Evolutionary conservation across 2,113 vertebrate species (phyloP).

Genomic region (Jacana jacana): DNA sequence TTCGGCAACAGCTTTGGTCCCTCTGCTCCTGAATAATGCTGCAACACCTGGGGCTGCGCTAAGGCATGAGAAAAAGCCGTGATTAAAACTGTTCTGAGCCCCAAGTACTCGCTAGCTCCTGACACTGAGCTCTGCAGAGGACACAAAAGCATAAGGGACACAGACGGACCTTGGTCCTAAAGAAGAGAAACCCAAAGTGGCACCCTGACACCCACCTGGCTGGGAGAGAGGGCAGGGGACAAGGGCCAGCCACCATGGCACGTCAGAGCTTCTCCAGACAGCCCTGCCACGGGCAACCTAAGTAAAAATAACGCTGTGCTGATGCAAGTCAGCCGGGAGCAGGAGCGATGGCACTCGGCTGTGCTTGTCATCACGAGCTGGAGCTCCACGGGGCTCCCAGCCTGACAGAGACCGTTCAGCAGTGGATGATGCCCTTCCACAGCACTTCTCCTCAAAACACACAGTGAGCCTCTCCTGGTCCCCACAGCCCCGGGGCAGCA

Average conservation of each 20-base stretch:
- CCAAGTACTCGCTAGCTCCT: not conserved
- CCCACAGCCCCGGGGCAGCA: not conserved
- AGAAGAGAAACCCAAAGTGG: not conserved
- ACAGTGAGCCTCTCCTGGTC: not conserved
- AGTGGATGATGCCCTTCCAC: not conserved
- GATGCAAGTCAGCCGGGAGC: not conserved
- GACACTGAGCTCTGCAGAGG: not conserved
- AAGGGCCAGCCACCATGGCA: not conserved
- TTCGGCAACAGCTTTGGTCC: not conserved
- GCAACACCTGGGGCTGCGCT: fast-evolving
- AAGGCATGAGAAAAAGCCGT: not conserved
- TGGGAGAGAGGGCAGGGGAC: not conserved
- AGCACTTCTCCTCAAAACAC: not conserved
- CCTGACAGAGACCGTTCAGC: not conserved
- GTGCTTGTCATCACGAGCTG: fast-evolving
- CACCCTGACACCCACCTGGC: not conserved
- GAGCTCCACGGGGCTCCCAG: not conserved
- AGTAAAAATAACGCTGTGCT: not conserved
- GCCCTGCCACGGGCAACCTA: not conserved
- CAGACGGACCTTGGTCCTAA: not conserved
- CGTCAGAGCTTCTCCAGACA: not conserved
- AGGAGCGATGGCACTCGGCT: fast-evolving
- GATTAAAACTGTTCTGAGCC: not conserved
- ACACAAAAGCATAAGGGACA: not conserved
- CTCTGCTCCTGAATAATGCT: not conserved